phyloP scores from a whole-genome alignment of 2,888 invertebrate species.

The Volucella inanis region DNA sequence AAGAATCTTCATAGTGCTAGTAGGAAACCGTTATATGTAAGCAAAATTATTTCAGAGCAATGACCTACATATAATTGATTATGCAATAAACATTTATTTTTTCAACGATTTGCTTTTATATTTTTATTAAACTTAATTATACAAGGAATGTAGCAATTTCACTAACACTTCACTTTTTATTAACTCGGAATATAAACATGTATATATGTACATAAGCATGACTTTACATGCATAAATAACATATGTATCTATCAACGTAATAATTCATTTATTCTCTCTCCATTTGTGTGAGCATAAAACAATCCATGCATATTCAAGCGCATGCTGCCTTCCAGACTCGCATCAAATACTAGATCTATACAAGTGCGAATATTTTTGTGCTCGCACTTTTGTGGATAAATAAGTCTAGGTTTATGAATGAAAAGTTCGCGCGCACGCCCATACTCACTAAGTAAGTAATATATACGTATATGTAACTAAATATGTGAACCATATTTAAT shows the following conservation, averaged over 20 bases:
- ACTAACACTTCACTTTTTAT: constrained; percentile 9
- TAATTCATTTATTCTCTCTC: constrained; percentile 35
- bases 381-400: constrained; percentile 42
- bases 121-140: constrained; percentile 31
- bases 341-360: constrained; percentile 31
- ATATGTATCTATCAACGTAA: neutral
- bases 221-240: neutral
- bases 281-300: constrained; percentile 15
- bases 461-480: too few species aligned
- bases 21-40: too few species aligned
- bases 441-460: constrained; percentile 25
- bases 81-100: constrained; percentile 22
- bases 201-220: too few species aligned
- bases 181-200: too few species aligned
- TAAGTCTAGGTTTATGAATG: constrained; percentile 65
- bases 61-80: constrained; percentile 45
- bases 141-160: constrained; percentile 44
- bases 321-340: neutral
- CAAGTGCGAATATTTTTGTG: constrained; percentile 23
- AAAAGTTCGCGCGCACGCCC: constrained; percentile 65
- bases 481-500: too few species aligned
- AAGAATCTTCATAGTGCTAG: neutral
- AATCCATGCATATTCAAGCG: constrained; percentile 1
- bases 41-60: constrained; percentile 34
- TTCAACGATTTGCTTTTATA: constrained; percentile 28